phyloP scores from a whole-genome alignment of 2,888 invertebrate genomes.

The Tholera decimalis region DNA sequence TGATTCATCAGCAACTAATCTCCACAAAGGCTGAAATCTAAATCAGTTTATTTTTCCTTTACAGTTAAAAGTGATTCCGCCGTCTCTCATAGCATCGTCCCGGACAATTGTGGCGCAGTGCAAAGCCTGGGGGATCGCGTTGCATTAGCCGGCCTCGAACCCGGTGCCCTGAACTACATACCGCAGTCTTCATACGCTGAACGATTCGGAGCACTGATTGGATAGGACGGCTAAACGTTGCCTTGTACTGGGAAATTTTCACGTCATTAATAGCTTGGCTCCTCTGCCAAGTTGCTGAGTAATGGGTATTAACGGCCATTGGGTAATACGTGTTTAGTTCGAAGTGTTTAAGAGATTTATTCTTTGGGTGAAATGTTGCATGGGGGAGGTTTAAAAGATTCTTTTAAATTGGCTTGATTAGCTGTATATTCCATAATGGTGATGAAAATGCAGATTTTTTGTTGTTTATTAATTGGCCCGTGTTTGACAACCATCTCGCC shows the following conservation, averaged over 20 bases:
- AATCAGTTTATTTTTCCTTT: neutral
- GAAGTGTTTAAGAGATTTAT: neutral
- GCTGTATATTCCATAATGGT: neutral
- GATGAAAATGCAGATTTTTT: neutral
- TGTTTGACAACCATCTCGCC: too few relatives aligned
- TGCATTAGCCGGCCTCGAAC: constrained; percentile 65
- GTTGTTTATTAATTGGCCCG: too few relatives aligned
- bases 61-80: neutral
- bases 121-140: constrained; percentile 62
- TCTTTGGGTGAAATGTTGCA: constrained; percentile 1
- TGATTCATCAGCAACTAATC: too few relatives aligned
- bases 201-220: constrained; percentile 56
- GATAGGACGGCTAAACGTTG: constrained; percentile 39
- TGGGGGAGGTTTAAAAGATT: neutral
- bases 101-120: constrained; percentile 55
- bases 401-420: constrained; percentile 1
- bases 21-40: too few relatives aligned
- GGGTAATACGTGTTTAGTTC: constrained; percentile 21
- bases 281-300: constrained; percentile 30
- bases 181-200: constrained; percentile 54
- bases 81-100: constrained; percentile 23
- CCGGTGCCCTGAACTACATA: constrained; percentile 63
- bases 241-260: constrained; percentile 40
- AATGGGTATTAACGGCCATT: constrained; percentile 20
- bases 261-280: constrained; percentile 30